Percentiles rank a stretch among this genome's conserved stretches.
phyloP scores from a whole-genome alignment of 1,140 invertebrate species.

The Meloidogyne floridensis region DNA sequence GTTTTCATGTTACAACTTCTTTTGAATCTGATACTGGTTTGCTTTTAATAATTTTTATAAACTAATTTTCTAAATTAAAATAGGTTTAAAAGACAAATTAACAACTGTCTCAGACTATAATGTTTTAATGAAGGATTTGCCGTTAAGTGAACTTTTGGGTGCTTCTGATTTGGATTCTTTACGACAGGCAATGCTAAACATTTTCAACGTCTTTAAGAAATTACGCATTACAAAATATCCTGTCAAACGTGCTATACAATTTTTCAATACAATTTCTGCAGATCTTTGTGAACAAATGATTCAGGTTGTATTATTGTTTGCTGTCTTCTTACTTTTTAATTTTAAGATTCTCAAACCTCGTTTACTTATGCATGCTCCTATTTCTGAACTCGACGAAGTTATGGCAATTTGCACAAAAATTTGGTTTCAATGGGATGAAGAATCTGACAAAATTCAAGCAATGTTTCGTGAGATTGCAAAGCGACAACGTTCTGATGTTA shows the following conservation, averaged over 20 bases:
- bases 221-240: conserved; percentile 97
- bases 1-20: conserved; percentile 96
- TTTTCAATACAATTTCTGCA: conserved; percentile 95
- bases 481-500: conserved; percentile 83
- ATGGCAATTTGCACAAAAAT: conserved; percentile 94
- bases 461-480: conserved; percentile 89
- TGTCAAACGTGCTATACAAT: conserved; percentile 83
- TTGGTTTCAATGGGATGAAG: conserved; percentile 96
- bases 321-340: not conserved
- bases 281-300: conserved; percentile 89
- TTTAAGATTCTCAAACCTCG: conserved; percentile 81
- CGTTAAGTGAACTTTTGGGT: conserved; percentile 92
- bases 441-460: conserved; percentile 93
- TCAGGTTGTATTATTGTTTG: conserved; percentile 72
- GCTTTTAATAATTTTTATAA: not conserved
- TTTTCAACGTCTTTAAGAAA: conserved; percentile 92
- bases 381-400: conserved; percentile 92
- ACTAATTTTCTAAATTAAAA: not conserved
- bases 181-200: conserved; percentile 80
- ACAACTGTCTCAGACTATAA: conserved; percentile 97
- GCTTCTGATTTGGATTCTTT: conserved; percentile 94
- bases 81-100: conserved; percentile 89
- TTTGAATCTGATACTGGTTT: conserved; percentile 94
- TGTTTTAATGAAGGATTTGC: conserved; percentile 98
- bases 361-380: conserved; percentile 95